These are phyloP conservation scores for Microcebus murinus DNA, from an alignment of 2,113 vertebrate genomes.

Conservation along the genomic window DNA sequence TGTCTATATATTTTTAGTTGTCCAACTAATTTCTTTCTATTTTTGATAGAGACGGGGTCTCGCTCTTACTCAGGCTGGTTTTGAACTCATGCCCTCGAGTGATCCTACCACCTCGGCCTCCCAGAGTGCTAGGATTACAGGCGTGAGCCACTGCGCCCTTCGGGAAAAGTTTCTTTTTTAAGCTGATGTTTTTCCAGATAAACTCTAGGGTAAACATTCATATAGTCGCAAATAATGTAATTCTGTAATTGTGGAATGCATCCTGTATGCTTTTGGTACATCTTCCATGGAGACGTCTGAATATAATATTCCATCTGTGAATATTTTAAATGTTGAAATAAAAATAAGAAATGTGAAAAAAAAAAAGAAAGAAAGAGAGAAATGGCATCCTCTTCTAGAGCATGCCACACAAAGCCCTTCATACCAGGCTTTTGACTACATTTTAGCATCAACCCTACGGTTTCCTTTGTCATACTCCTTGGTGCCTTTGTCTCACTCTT, in stretches of 20 bases:
- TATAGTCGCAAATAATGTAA: slow-evolving; percentile 69
- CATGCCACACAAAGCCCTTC: background rate
- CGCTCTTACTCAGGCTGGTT: too few species aligned
- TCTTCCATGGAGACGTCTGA: slow-evolving; percentile 73
- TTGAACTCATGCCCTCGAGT: too few species aligned
- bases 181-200: slow-evolving; percentile 38
- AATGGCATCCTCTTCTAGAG: background rate
- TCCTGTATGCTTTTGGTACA: slow-evolving; percentile 78
- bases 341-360: slow-evolving; percentile 73
- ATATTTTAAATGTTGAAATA: slow-evolving; percentile 84
- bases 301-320: slow-evolving; percentile 80
- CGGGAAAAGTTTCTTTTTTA: background rate
- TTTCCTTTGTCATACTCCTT: background rate
- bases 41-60: too few species aligned
- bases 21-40: too few species aligned
- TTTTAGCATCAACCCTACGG: background rate
- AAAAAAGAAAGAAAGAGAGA: too few species aligned
- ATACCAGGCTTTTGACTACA: background rate
- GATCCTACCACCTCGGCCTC: too few species aligned
- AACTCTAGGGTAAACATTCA: slow-evolving; percentile 71
- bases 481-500: background rate
- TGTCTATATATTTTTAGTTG: too few species aligned
- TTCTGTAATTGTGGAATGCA: slow-evolving; percentile 82
- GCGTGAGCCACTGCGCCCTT: too few species aligned
- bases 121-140: too few species aligned